phyloP scores from a whole-genome alignment of 2,888 invertebrate species.

The Neocrepidodera transversa region DNA sequence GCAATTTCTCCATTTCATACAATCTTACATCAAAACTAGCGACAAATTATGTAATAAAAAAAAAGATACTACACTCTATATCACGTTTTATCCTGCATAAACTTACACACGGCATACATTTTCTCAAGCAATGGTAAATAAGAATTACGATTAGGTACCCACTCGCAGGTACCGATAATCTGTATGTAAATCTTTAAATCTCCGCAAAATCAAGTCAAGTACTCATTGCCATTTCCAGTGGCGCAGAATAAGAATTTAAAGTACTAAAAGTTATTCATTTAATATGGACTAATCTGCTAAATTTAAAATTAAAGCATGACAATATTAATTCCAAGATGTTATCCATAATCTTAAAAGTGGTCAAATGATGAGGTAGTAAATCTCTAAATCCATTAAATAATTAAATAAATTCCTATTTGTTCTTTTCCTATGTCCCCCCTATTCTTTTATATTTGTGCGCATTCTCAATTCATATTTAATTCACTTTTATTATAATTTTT shows the following conservation, averaged over 20 bases:
- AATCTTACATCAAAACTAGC: slow-evolving; percentile 8
- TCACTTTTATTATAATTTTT: too few species aligned
- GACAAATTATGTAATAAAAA: slow-evolving; percentile 13
- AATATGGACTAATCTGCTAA: too few species aligned
- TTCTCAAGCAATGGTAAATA: slow-evolving; percentile 10
- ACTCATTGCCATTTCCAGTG: background rate
- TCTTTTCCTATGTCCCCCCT: too few species aligned
- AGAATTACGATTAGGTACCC: slow-evolving; percentile 7
- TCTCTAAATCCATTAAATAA: too few species aligned
- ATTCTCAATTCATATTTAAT: too few species aligned
- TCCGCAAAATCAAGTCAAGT: slow-evolving; percentile 10
- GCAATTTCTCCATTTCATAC: background rate
- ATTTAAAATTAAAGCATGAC: too few species aligned
- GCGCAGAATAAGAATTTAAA: background rate
- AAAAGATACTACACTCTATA: slow-evolving; percentile 20
- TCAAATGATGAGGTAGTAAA: too few species aligned
- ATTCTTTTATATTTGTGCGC: too few species aligned
- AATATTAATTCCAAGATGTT: too few species aligned
- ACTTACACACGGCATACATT: slow-evolving; percentile 3
- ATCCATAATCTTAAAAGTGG: too few species aligned
- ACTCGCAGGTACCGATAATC: slow-evolving; percentile 20
- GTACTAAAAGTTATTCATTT: background rate
- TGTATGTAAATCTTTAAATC: slow-evolving; percentile 30
- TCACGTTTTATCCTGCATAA: slow-evolving; percentile 21
- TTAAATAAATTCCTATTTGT: too few species aligned